Conservation (phyloP, 2,888 invertebrate genomes). For the Campoplex capitator region DNA sequence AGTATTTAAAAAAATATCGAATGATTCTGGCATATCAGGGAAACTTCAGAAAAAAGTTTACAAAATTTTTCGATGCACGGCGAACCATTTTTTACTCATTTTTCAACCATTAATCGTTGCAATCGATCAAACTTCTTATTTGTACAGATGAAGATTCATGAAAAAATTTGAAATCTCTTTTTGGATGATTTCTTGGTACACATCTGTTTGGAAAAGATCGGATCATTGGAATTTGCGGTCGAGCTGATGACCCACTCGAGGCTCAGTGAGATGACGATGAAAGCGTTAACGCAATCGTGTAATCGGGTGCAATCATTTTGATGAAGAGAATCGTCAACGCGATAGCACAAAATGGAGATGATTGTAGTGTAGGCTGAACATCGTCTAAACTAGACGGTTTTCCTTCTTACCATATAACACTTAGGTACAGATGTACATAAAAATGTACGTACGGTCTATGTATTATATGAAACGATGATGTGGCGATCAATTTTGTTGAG, state of each 20-base stretch:
- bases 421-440: slow-evolving; percentile 15
- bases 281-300: slow-evolving; percentile 82
- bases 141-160: not conserved
- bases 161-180: not conserved
- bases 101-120: not conserved
- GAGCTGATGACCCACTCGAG: slow-evolving; percentile 47
- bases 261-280: slow-evolving; percentile 71
- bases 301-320: slow-evolving; percentile 83
- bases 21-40: too few relatives aligned
- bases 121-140: not conserved
- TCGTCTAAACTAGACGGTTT: slow-evolving; percentile 77
- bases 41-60: too few relatives aligned
- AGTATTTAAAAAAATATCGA: too few relatives aligned
- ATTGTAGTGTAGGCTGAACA: slow-evolving; percentile 82
- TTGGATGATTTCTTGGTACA: not conserved
- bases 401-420: slow-evolving; percentile 59
- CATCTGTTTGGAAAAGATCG: slow-evolving; percentile 20
- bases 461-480: slow-evolving; percentile 68
- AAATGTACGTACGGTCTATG: slow-evolving; percentile 15
- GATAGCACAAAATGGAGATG: slow-evolving; percentile 82
- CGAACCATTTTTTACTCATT: not conserved
- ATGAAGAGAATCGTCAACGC: slow-evolving; percentile 82
- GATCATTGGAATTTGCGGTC: slow-evolving; percentile 43
- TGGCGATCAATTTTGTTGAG: slow-evolving; percentile 73
- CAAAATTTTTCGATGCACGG: not conserved